phyloP scores from a whole-genome alignment of 2,888 invertebrate species.

The Ctena decussata region DNA sequence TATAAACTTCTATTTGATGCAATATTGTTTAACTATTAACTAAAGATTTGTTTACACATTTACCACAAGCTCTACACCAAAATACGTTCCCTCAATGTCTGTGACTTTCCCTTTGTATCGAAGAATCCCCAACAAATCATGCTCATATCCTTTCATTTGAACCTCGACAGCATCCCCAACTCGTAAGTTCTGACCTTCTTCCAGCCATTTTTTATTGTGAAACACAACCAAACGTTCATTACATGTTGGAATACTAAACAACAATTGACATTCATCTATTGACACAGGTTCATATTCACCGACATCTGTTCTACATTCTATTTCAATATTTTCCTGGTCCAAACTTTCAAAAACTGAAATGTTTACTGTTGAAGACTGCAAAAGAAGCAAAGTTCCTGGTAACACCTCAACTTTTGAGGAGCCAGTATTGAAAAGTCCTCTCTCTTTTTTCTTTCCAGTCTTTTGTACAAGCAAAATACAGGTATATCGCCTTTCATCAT shows the following conservation, averaged over 20 bases:
- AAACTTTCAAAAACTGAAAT: slow-evolving; percentile 63
- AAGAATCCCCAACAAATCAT: slow-evolving; percentile 73
- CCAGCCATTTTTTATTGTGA: slow-evolving; percentile 74
- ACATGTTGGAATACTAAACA: slow-evolving; percentile 80
- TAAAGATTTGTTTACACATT: too few species aligned
- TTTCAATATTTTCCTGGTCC: slow-evolving; percentile 73
- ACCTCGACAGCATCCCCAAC: slow-evolving; percentile 76
- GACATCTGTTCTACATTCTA: slow-evolving; percentile 59
- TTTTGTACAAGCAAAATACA: slow-evolving; percentile 75
- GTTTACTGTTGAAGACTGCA: slow-evolving; percentile 28
- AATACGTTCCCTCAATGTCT: slow-evolving; percentile 76
- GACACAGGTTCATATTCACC: slow-evolving; percentile 64
- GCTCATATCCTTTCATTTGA: slow-evolving; percentile 73
- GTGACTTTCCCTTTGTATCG: slow-evolving; percentile 76
- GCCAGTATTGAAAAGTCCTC: slow-evolving; percentile 58
- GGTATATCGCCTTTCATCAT: background rate
- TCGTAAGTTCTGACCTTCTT: slow-evolving; percentile 73
- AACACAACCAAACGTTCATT: slow-evolving; percentile 76
- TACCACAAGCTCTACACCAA: slow-evolving; percentile 82
- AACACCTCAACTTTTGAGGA: slow-evolving; percentile 75
- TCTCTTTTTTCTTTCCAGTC: slow-evolving; percentile 77
- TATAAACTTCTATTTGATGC: too few species aligned
- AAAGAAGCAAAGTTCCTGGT: slow-evolving; percentile 75
- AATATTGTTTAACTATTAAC: too few species aligned
- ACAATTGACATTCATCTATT: slow-evolving; percentile 61